These are phyloP conservation scores for Drosophila pandora DNA, from an alignment of 1,140 invertebrate species.

Conservation along the genomic window DNA sequence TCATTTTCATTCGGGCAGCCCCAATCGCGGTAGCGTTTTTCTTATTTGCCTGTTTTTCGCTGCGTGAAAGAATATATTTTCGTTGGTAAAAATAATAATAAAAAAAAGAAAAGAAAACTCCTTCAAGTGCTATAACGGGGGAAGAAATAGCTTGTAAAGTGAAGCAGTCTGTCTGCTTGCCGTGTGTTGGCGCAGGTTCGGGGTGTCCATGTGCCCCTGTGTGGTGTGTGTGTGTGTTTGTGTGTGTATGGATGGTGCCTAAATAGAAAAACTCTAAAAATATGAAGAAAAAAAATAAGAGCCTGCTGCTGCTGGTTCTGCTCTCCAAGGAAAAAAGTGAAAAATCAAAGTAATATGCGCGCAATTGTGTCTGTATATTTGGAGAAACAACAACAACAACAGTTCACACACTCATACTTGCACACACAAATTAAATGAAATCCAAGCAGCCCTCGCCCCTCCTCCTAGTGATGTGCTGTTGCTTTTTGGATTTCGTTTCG, in stretches of 20 bases:
- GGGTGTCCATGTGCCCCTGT: slow-evolving; percentile 39
- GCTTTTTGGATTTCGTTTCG: slow-evolving; percentile 70
- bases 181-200: slow-evolving; percentile 75
- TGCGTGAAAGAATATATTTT: background rate
- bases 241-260: slow-evolving; percentile 25
- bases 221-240: slow-evolving; percentile 21
- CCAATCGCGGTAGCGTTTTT: slow-evolving; percentile 71
- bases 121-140: slow-evolving; percentile 7
- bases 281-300: slow-evolving; percentile 5
- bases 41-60: slow-evolving; percentile 50
- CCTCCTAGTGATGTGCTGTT: slow-evolving; percentile 51
- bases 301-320: background rate
- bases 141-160: too few species aligned
- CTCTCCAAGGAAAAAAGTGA: slow-evolving; percentile 10
- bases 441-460: slow-evolving; percentile 48
- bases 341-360: slow-evolving; percentile 74
- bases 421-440: slow-evolving; percentile 57
- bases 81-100: background rate
- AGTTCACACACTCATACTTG: slow-evolving; percentile 13
- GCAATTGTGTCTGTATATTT: slow-evolving; percentile 73
- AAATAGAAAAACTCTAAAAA: slow-evolving; percentile 56
- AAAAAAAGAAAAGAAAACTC: background rate
- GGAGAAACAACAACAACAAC: slow-evolving; percentile 40
- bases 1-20: slow-evolving; percentile 72
- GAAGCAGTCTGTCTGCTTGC: background rate